Base-by-base conservation (phyloP, 2,113 vertebrate genomes). In the Microtus montanus region DNA sequence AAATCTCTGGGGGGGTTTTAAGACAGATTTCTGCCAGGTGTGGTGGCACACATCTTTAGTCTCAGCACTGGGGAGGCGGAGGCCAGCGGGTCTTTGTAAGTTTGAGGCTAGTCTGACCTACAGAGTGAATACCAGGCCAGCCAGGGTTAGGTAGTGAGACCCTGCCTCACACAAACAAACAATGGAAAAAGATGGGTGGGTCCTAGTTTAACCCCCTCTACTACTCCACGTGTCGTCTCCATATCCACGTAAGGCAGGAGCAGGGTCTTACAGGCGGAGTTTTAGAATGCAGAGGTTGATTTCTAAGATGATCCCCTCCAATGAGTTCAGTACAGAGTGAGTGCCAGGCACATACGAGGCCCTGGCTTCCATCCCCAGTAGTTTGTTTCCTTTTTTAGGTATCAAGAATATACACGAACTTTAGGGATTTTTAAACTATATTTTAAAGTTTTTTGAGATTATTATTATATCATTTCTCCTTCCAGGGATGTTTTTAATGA, bases 201-300 rank as follows among this genome's bases (percentile, higher is more conserved):
- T 73, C 19, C 70, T 73, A 22, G 19, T 73, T 73, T 73, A 73
- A 38, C 3, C n/a, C n/a, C 19, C 30, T 38, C 8, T 73, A 38
- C 1, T 38, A 73, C 38, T 87, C 91, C 89, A 91, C 83, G 80
- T 96, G 26, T 70, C 1, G 1, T 87, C 96, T 96, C 78, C 94
- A 64, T 90, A 80, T 77, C n/a, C 49, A 74, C 82, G 7, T 85
- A 89, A 95, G 87, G 83, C 93, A 52, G 77, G 49, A 95, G n/a
- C 26, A 71, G 52, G 52, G 52, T 15, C 13, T 52, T 52, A 52
- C 14, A 15, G 87, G 49, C 44, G 86, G 47, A 30, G 13, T 74
- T 96, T 84, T 44, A 86, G 80, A 93, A 96, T 15, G 87, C 1
- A 44, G 89, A 89, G n/a, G 58, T 2, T 79, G 35, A 78, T 73